Evolutionary conservation across 2,888 invertebrate genomes (phyloP), one percentile per base, ranked within the genome.

Genomic region (Tipula lateralis): DNA sequence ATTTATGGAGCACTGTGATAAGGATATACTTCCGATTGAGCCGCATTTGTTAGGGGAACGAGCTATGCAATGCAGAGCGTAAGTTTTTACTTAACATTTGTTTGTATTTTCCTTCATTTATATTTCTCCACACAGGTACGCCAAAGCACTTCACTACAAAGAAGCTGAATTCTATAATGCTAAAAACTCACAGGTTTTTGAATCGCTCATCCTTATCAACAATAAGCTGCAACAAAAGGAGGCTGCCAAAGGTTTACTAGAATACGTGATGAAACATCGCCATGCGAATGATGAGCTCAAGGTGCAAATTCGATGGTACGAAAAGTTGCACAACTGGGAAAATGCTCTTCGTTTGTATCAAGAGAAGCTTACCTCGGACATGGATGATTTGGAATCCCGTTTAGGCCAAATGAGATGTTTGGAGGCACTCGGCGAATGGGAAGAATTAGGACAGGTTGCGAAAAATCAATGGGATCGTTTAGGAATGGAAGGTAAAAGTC

Each of bases 1-100:
- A 90, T 99, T 99, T 88, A 99, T 99, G 98, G 99, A 99, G 88
- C 99, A 99, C 89, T 99, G 99, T 88, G 99, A 99, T 88, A 95
- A 97, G 88, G 98, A 98, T 29, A 96, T 98, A 0, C 91, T 99
- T 86, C 98, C 99, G 0, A 92, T 99, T 85, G 95, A 97, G 85
- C 94, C 96, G 0, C 94, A 95, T 85, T 91, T 98, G 84, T 91
- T 99, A 0, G 98, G 99, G 0, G 96, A 97, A 87, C 92, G 97
- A 84, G 99, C 99, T 0, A 97, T 99, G 95, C 95, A 96, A 85
- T 98, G 98, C 89, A 93, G 98, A 86, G 93, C 93, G n/a, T n/a
- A n/a, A n/a, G n/a, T n/a, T n/a, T n/a, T n/a, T n/a, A n/a, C n/a
- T n/a, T n/a, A n/a, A n/a, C 29, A 19, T 2, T 19, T 80, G 9